phyloP scores from a whole-genome alignment of 2,113 vertebrate species.

The Ictalurus furcatus region DNA sequence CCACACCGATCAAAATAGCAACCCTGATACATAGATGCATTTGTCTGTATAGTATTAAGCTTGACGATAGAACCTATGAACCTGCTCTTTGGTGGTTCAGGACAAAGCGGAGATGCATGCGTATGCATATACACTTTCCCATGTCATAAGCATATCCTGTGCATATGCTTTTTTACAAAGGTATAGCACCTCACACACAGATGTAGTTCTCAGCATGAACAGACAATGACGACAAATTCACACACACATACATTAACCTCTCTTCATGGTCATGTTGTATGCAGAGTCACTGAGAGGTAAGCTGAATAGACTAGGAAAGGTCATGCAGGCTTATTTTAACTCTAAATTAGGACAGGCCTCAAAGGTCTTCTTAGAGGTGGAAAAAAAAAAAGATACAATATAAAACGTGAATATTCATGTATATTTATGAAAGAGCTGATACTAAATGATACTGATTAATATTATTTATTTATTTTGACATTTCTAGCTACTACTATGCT shows the following conservation, averaged over 20 bases:
- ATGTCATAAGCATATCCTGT: not conserved
- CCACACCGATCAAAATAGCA: not conserved
- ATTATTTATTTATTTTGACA: not conserved
- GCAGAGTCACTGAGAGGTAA: slow-evolving; percentile 10
- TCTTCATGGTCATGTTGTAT: slow-evolving; percentile 20
- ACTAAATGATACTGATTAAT: not conserved
- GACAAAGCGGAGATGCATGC: not conserved
- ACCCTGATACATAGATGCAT: slow-evolving; percentile 6
- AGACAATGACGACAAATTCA: not conserved
- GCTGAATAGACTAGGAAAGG: slow-evolving; percentile 26
- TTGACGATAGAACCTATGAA: not conserved
- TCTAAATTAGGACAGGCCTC: slow-evolving; percentile 52
- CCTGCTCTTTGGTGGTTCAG: slow-evolving; percentile 1
- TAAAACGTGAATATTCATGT: not conserved
- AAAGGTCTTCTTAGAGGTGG: slow-evolving; percentile 33
- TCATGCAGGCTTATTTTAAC: slow-evolving; percentile 49
- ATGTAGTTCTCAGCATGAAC: not conserved
- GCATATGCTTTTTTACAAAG: not conserved
- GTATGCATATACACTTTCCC: not conserved
- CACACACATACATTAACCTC: not conserved
- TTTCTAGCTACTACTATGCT: not conserved
- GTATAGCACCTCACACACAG: not conserved
- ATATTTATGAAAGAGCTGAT: not conserved
- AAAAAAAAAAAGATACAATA: not conserved
- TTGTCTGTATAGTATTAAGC: not conserved